phyloP scores from a whole-genome alignment of 2,113 vertebrate species.

The Fulmarus glacialis region DNA sequence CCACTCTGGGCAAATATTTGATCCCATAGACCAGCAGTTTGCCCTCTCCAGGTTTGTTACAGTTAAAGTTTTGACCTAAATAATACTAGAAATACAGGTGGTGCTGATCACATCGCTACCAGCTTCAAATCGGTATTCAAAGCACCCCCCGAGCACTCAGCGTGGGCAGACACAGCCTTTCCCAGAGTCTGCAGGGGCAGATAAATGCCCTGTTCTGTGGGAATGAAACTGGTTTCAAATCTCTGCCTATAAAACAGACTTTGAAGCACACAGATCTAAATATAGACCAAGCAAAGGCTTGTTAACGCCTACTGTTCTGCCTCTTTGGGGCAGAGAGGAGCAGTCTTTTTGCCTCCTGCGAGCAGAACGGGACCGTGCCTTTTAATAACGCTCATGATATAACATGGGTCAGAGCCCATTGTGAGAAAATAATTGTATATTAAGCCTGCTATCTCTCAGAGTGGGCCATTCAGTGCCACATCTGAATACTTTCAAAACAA shows the following conservation, averaged over 20 bases:
- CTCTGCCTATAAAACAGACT: not conserved
- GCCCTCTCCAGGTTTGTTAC: not conserved
- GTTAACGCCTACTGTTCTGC: not conserved
- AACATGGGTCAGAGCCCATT: not conserved
- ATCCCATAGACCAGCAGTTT: not conserved
- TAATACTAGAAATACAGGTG: not conserved
- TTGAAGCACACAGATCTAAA: not conserved
- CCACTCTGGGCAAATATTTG: not conserved
- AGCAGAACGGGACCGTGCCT: not conserved
- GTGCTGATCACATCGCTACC: not conserved
- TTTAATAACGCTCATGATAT: not conserved
- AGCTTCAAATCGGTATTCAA: not conserved
- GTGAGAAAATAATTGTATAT: not conserved
- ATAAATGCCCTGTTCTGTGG: not conserved
- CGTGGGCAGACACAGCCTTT: accelerated
- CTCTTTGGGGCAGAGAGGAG: not conserved
- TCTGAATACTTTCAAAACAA: not conserved
- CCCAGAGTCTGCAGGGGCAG: not conserved
- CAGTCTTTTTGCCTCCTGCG: not conserved
- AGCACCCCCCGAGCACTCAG: not conserved
- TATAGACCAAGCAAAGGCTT: not conserved
- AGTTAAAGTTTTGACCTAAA: not conserved
- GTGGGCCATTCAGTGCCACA: not conserved
- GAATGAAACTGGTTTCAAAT: not conserved
- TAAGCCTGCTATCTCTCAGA: not conserved